Base-by-base conservation (phyloP, 2,797 vertebrate genomes). In the Jordanella pulchra region DNA sequence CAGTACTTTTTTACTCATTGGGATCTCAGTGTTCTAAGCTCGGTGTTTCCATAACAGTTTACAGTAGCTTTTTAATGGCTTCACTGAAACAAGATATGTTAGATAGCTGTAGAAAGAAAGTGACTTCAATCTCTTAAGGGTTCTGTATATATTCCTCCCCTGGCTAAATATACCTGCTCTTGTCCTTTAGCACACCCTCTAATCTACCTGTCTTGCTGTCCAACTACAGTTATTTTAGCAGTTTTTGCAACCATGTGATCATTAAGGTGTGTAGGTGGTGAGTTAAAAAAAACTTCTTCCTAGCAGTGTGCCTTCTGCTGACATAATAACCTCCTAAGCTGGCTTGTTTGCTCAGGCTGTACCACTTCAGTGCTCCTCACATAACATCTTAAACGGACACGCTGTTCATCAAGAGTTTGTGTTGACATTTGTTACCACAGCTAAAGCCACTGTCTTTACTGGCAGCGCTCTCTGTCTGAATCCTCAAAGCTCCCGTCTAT, bases 161-260 rank as follows among this genome's bases (percentile, higher is more conserved):
- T 54, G 64, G 67, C 79, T 92, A 90, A 85, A 88, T 89, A 83
- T 91, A 91, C 75, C 69, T 84, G 73, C 77, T 87, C 87, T 80
- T 71, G 32, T 84, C 58, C 61, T 67, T 73, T 82, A 80, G 76
- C 79, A 71, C 25, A 71, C 69, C 54, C 72, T 85, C 45, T 87
- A 82, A 88, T 85, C 86, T 84, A 72, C 77, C 45, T 83, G 69
- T 83, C 68, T 71, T 79, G 48, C 47, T 1, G 13, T 4, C 30
- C 80, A 87, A 72, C 83, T 86, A 75, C 72, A 75, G 78, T 80
- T 80, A 39, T 45, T 65, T 74, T 23, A 32, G 65, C 50, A 54
- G 45, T 56, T 17, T 30, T 63, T 71, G 65, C 27, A 51, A 56
- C 50, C 35, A 32, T 53, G 56, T 71, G 17, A 60, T 60, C 56